A percentile compares a stretch with the other conserved stretches of the same genome.
These are phyloP conservation scores for Ruditapes philippinarum DNA, from an alignment of 1,140 invertebrate species.

Conservation along the genomic window DNA sequence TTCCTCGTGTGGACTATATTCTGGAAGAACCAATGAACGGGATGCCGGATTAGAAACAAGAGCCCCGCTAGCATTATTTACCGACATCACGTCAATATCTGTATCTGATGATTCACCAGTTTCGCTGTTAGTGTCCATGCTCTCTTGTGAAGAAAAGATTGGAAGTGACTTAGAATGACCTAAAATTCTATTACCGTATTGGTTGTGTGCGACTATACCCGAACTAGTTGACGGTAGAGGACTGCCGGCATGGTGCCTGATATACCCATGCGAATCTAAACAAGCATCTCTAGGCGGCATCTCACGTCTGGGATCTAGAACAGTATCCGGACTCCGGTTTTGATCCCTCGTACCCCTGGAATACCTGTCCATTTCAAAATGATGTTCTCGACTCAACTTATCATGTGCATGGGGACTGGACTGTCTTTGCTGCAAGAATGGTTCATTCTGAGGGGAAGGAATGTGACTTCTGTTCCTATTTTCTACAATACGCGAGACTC, in stretches of 20 bases:
- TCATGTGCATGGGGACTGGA: neutral
- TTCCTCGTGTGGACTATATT: neutral
- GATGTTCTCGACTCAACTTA: neutral
- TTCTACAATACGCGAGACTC: neutral
- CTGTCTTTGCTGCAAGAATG: neutral
- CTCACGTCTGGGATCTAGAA: neutral
- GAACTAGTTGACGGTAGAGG: conserved; percentile 42
- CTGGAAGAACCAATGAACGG: neutral
- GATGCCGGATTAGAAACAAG: neutral
- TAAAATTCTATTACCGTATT: conserved; percentile 16
- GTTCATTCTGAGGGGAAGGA: neutral
- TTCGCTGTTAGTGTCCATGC: conserved; percentile 62
- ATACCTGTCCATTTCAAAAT: neutral
- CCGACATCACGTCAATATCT: conserved; percentile 42
- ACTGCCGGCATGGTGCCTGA: neutral
- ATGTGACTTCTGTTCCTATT: neutral
- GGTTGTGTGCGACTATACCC: neutral
- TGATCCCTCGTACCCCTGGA: neutral
- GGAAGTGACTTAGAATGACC: conserved; percentile 60
- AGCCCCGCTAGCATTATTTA: neutral
- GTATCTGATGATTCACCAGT: conserved; percentile 54
- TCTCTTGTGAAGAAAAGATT: conserved; percentile 63
- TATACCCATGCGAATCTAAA: neutral
- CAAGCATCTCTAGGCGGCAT: neutral
- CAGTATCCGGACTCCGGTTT: neutral